Conservation (phyloP, 2,113 vertebrate genomes). For the Gulo gulo region DNA sequence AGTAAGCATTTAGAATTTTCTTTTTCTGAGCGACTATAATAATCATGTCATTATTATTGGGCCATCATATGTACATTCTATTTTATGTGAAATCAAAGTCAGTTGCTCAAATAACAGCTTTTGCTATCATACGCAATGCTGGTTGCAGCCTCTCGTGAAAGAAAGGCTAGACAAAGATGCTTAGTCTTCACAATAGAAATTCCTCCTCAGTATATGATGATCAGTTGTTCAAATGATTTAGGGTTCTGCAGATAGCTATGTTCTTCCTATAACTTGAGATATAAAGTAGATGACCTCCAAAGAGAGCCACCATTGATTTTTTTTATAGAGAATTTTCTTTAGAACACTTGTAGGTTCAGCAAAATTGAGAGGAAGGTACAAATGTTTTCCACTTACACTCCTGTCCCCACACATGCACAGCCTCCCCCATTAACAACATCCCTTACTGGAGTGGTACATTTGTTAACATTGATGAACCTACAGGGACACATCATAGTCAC, state of each 20-base stretch:
- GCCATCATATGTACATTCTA: neutral
- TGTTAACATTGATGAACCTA: too few species aligned
- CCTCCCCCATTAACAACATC: neutral
- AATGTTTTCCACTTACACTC: neutral
- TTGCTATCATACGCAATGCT: neutral
- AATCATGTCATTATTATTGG: constrained; percentile 43
- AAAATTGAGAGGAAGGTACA: neutral
- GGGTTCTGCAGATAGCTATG: neutral
- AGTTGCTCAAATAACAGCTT: constrained; percentile 46
- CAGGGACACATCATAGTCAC: neutral
- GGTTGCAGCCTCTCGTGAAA: neutral
- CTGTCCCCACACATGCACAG: neutral
- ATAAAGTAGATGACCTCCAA: neutral
- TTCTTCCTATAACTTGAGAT: neutral
- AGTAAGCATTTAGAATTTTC: constrained; percentile 55
- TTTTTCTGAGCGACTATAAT: constrained; percentile 36
- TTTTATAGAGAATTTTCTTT: neutral
- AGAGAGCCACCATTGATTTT: neutral
- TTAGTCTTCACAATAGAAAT: neutral
- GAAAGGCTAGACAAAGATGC: neutral
- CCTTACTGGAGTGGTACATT: neutral
- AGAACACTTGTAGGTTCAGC: neutral
- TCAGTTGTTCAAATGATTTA: neutral
- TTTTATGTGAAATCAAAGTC: constrained; percentile 52
- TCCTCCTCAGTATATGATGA: neutral